phyloP scores from a whole-genome alignment of 2,888 invertebrate species.

The Boloria euphrosyne region DNA sequence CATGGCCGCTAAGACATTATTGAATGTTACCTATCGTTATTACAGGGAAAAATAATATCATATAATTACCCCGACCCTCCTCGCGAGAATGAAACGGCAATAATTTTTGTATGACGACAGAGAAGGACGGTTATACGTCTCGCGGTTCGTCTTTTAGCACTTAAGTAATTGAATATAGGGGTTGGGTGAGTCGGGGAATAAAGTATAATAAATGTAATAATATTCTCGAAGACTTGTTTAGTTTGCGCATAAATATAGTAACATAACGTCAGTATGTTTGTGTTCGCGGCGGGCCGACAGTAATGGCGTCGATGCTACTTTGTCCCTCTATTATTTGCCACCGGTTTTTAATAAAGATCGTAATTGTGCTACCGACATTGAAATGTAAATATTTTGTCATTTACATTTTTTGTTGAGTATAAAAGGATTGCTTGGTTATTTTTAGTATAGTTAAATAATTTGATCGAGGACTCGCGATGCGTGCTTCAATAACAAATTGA shows the following conservation, averaged over 20 bases:
- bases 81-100: slow-evolving; percentile 48
- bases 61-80: slow-evolving; percentile 72
- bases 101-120: slow-evolving; percentile 46
- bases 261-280: slow-evolving; percentile 45
- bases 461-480: too few relatives aligned
- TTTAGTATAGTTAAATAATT: slow-evolving; percentile 4
- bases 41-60: slow-evolving; percentile 77
- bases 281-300: slow-evolving; percentile 21
- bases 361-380: slow-evolving; percentile 5
- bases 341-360: slow-evolving; percentile 6
- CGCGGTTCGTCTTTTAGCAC: slow-evolving; percentile 64
- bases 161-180: slow-evolving; percentile 80
- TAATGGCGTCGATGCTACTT: slow-evolving; percentile 13
- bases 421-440: not conserved
- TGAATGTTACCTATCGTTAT: slow-evolving; percentile 70
- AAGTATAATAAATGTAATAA: slow-evolving; percentile 70
- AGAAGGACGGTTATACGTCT: slow-evolving; percentile 56
- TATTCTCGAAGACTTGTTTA: slow-evolving; percentile 57
- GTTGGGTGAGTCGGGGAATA: slow-evolving; percentile 64
- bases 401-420: not conserved
- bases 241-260: slow-evolving; percentile 56
- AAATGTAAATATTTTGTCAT: slow-evolving; percentile 22
- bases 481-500: too few relatives aligned
- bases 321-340: slow-evolving; percentile 8
- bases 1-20: slow-evolving; percentile 58